Evolutionary conservation across 2,113 vertebrate genomes (phyloP).

Genomic region (Psophia crepitans): DNA sequence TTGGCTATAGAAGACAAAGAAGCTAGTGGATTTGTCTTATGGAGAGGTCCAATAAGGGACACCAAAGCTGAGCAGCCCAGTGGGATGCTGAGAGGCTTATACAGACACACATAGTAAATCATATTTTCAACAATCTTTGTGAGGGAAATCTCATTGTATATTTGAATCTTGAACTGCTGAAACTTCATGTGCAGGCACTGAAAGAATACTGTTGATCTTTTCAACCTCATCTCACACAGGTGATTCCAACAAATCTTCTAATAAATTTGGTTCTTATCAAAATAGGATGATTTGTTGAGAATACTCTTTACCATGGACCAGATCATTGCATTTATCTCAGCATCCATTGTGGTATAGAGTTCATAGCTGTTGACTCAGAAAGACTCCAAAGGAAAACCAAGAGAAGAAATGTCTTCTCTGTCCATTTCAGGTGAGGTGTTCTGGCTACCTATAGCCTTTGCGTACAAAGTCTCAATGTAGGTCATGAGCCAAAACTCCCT

Average conservation of each 20-base stretch:
- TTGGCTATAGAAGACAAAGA: background rate
- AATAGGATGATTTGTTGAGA: background rate
- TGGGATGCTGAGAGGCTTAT: background rate
- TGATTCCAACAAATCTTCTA: background rate
- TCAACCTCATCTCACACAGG: background rate
- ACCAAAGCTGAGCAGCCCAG: background rate
- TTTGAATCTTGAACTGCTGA: background rate
- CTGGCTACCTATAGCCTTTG: background rate
- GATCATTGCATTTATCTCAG: background rate
- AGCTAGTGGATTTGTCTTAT: background rate
- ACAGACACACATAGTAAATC: accelerated
- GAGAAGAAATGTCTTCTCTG: background rate
- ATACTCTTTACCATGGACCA: background rate
- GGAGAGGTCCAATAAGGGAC: background rate
- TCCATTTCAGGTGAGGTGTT: background rate
- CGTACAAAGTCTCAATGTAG: background rate
- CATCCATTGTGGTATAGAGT: background rate
- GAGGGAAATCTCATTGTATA: background rate
- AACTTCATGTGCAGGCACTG: background rate
- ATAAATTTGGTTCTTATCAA: background rate
- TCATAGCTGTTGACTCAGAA: background rate
- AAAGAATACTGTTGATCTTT: background rate
- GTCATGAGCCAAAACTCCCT: background rate
- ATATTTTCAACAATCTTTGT: background rate
- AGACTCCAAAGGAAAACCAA: background rate